phyloP scores from a whole-genome alignment of 1,140 invertebrate genomes.

The Brachystomella parvula region DNA sequence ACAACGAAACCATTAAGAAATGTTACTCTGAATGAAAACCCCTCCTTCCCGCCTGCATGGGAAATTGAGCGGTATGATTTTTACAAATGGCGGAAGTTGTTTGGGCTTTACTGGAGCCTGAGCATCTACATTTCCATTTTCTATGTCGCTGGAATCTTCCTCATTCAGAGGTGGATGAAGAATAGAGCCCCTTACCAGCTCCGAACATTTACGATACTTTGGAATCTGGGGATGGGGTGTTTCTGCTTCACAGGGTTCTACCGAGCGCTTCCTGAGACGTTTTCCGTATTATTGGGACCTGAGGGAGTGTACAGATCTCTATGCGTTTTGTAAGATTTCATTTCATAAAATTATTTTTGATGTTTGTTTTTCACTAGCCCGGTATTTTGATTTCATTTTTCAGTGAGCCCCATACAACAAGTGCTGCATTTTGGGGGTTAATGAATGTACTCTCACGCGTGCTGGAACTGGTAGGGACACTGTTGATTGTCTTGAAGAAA shows the following conservation, averaged over 20 bases:
- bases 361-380: background rate
- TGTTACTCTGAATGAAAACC: background rate
- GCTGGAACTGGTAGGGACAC: constrained; percentile 31
- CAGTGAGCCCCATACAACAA: constrained; percentile 28
- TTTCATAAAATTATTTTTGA: background rate
- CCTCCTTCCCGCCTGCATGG: background rate
- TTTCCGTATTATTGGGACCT: constrained; percentile 10
- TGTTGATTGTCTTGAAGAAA: constrained; percentile 32
- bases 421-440: constrained; percentile 31
- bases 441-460: constrained; percentile 27
- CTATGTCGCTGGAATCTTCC: constrained; percentile 90
- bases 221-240: constrained; percentile 28
- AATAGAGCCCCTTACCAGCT: constrained; percentile 30
- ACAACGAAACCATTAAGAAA: background rate
- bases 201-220: constrained; percentile 15
- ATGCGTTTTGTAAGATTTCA: constrained; percentile 12
- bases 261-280: constrained; percentile 25
- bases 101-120: constrained; percentile 27
- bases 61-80: constrained; percentile 23
- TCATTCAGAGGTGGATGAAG: constrained; percentile 86
- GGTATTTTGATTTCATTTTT: background rate
- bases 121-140: constrained; percentile 72
- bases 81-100: constrained; percentile 21
- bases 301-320: constrained; percentile 21
- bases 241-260: constrained; percentile 26